phyloP scores from a whole-genome alignment of 1,140 invertebrate genomes.

The Heliconius nattereri region DNA sequence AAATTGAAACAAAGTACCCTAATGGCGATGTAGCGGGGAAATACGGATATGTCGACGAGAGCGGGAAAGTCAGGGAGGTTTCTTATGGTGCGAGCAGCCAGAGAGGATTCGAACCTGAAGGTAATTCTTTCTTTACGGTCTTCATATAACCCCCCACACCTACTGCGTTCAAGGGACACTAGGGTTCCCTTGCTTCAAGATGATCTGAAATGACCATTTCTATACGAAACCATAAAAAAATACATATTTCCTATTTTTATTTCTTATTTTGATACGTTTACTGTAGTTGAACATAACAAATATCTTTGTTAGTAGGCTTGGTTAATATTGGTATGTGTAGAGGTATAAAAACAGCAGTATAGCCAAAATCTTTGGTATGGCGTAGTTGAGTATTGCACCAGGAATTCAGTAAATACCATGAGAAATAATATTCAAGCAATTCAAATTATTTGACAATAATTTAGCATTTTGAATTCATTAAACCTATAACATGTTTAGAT shows the following conservation, averaged over 20 bases:
- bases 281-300: neutral
- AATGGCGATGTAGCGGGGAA: slow-evolving; percentile 92
- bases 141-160: too few species aligned
- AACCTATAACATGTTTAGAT: neutral
- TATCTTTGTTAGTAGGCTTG: neutral
- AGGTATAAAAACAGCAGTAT: neutral
- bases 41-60: slow-evolving; percentile 91
- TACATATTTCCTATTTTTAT: neutral
- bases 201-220: neutral
- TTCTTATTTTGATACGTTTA: too few species aligned
- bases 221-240: neutral
- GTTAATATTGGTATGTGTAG: neutral
- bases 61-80: slow-evolving; percentile 85
- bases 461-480: neutral
- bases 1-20: slow-evolving; percentile 93
- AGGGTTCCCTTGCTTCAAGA: too few species aligned
- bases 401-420: neutral
- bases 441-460: neutral
- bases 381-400: neutral
- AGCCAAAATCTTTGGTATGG: neutral
- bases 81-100: slow-evolving; percentile 90
- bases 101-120: slow-evolving; percentile 87
- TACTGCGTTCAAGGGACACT: too few species aligned
- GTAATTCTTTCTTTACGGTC: slow-evolving; percentile 41
- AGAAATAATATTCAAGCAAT: neutral